Base-by-base conservation (phyloP, 2,797 vertebrate species). In the Microctenopoma stevenorrisi region DNA sequence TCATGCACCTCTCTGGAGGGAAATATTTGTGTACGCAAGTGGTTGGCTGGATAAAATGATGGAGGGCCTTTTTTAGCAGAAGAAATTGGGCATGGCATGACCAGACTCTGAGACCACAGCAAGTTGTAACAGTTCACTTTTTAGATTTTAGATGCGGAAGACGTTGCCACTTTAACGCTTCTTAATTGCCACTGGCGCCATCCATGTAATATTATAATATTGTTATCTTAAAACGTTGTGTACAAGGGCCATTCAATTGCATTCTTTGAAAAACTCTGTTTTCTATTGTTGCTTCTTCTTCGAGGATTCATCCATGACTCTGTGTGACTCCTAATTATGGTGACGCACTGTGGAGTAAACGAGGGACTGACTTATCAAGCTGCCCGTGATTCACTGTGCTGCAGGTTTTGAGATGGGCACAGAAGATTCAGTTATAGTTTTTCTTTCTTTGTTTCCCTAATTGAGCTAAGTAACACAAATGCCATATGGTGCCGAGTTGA, bases 341-440 rank as follows among this genome's bases (percentile, higher is more conserved):
- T 37, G 70, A 72, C 53, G 51, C 25, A 11, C 65, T 52, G 40
- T 14, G 60, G 62, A 73, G 51, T 64, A 64, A 79, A 62, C 7
- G 12, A 63, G 55, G 65, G 48, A 56, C 42, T 55, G 66, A 74
- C 65, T 65, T 71, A 59, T 70, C 71, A 43, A 37, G 44, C 58
- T 46, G 60, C 73, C 64, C 80, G 71, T 84, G 74, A 81, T 70
- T 78, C 56, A 68, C 35, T 53, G n/a, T 48, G 58, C 52, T 35
- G 3, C 1, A 7, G 60, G 26, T 46, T 74, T 28, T n/a, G 22
- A 33, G 62, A 79, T 66, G 54, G 62, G 57, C 68, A 50, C 44
- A 62, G 64, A 69, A 56, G 58, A 77, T 72, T 68, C 37, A 6
- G 26, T n/a, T 8, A 48, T 48, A n/a, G 14, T 43, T 68, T 68